Evolutionary conservation across 2,797 vertebrate genomes (phyloP), one percentile per base, ranked within the genome.

Genomic region (Pachyuromys duprasi): DNA sequence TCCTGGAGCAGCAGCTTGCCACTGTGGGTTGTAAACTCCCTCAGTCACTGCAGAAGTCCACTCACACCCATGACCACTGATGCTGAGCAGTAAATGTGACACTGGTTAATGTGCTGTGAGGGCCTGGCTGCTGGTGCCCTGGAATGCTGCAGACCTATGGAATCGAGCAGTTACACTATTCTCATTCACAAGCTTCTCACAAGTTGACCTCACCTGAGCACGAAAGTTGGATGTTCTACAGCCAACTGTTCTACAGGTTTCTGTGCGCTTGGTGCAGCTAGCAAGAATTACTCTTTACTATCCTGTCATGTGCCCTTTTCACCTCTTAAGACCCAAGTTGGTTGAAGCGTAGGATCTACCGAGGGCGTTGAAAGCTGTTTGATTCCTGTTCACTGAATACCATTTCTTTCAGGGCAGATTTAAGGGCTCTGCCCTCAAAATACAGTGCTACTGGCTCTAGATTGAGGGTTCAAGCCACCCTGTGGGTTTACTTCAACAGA

Each of bases 401-500:
- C 93, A 42, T 97, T 96, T 97, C 95, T 98, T 97, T 92, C 93
- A 92, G 94, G 94, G 93, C 95, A 96, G 91, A 95, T 94, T 90
- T 74, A 93, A 97, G 92, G 96, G 92, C 93, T 93, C 67, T 94
- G 87, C 96, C 97, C 96, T 97, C 96, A 96, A 96, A 95, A 88
- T 94, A 94, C 91, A 96, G 49, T 97, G 90, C 95, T 96, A 78
- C 93, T 97, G 94, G 95, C 86, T 96, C 93, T 96, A 98, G 96
- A 96, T 92, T 97, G 86, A 97, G 97, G 96, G 97, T 87, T 89
- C 94, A 93, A 96, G 93, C 93, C 92, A 95, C 86, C 97, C 97
- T 91, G 7, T 96, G 97, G 97, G 97, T 97, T 97, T 96, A 97
- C 96, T 97, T 97, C 97, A 97, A 96, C 97, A 97, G 97, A 97